phyloP scores from a whole-genome alignment of 23 tunicate species.

The Trididemnum clinides region DNA sequence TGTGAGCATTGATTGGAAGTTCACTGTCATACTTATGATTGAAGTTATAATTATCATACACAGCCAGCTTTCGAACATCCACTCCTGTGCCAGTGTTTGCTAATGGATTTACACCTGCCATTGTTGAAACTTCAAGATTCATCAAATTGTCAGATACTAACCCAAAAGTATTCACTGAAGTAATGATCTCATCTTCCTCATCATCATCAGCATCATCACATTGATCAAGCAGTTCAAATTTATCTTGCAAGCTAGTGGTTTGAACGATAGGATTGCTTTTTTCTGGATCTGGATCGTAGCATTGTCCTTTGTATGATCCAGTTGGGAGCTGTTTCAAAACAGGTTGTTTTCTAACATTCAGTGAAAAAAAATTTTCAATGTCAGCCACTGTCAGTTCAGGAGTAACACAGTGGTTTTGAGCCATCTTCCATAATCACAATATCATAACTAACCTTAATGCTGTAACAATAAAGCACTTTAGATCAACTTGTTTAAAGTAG shows the following conservation, averaged over 20 bases:
- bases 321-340: constrained; percentile 17
- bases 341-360: not conserved
- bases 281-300: constrained; percentile 44
- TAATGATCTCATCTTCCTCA: constrained; percentile 8
- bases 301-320: constrained; percentile 36
- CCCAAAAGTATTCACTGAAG: not conserved
- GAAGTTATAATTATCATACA: constrained; percentile 46
- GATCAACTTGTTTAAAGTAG: too few species aligned
- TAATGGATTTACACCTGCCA: not conserved
- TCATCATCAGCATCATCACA: not conserved
- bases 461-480: too few species aligned
- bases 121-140: constrained; percentile 50
- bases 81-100: not conserved
- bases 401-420: not conserved
- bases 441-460: too few species aligned
- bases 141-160: constrained; percentile 61
- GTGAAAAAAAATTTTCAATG: constrained; percentile 47
- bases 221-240: not conserved
- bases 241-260: not conserved
- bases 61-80: not conserved
- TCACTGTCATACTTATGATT: constrained; percentile 18
- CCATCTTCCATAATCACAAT: constrained; percentile 14
- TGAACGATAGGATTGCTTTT: not conserved
- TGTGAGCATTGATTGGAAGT: constrained; percentile 37
- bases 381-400: constrained; percentile 45